These are phyloP conservation scores for Oncorhynchus nerka DNA, from an alignment of 2,113 vertebrate species.

Conservation along the genomic window DNA sequence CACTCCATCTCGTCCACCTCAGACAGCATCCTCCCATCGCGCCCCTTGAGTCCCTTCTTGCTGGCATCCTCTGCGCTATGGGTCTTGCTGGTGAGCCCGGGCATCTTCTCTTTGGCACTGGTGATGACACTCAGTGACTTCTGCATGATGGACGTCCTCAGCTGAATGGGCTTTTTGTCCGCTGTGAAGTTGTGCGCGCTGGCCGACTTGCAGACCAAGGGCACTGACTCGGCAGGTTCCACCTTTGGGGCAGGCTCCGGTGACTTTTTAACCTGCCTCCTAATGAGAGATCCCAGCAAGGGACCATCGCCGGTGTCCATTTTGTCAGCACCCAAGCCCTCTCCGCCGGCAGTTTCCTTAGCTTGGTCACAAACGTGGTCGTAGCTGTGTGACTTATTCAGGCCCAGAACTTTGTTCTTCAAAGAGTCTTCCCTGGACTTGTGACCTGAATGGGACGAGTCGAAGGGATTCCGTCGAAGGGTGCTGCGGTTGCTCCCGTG, in stretches of 20 bases:
- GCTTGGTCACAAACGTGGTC: slow-evolving; percentile 89
- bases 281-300: slow-evolving; percentile 81
- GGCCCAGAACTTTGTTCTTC: slow-evolving; percentile 84
- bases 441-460: slow-evolving; percentile 63
- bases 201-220: slow-evolving; percentile 93
- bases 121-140: slow-evolving; percentile 97
- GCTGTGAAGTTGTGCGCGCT: slow-evolving; percentile 91
- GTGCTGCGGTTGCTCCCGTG: slow-evolving; percentile 79
- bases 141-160: slow-evolving; percentile 90
- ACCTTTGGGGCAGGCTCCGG: slow-evolving; percentile 64
- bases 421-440: slow-evolving; percentile 87
- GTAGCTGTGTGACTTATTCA: slow-evolving; percentile 94
- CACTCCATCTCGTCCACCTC: slow-evolving; percentile 78
- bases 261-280: slow-evolving; percentile 73
- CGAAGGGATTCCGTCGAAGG: slow-evolving; percentile 78
- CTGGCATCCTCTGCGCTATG: slow-evolving; percentile 80
- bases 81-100: slow-evolving; percentile 83
- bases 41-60: slow-evolving; percentile 77
- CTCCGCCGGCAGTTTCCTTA: slow-evolving; percentile 68
- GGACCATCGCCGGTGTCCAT: slow-evolving; percentile 79
- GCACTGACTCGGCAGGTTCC: slow-evolving; percentile 82
- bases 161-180: slow-evolving; percentile 90
- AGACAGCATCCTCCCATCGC: slow-evolving; percentile 74
- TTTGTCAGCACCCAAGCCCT: slow-evolving; percentile 77
- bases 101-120: slow-evolving; percentile 94